Evolutionary conservation across 1,140 invertebrate species (phyloP), one percentile per base, ranked within the genome.

Genomic region (Babylonia areolata): DNA sequence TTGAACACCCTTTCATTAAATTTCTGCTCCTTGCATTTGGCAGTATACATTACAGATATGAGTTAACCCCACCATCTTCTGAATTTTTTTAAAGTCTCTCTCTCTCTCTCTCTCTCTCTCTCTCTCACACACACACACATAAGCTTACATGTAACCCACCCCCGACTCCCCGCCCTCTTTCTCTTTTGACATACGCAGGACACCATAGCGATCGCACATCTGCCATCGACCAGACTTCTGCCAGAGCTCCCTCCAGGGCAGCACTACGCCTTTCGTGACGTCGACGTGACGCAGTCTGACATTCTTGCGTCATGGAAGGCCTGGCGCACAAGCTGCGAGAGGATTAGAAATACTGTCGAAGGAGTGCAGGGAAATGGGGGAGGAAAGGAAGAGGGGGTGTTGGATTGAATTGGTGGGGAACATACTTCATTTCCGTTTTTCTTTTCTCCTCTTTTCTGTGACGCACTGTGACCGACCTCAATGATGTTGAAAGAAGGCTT

Each of bases 51-150:
- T n/a, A n/a, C n/a, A n/a, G n/a, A n/a, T n/a, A n/a, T n/a, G n/a
- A n/a, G n/a, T n/a, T n/a, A n/a, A n/a, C n/a, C n/a, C n/a, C n/a
- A n/a, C n/a, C n/a, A n/a, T n/a, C n/a, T n/a, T n/a, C n/a, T n/a
- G n/a, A n/a, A n/a, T n/a, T n/a, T n/a, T n/a, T n/a, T n/a, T n/a
- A n/a, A n/a, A n/a, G n/a, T 35, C 33, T 40, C 39, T 37, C 73
- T 77, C 73, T 37, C 33, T 77, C 39, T 77, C 35, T 39, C 73
- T 37, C 73, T 77, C 73, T 77, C 73, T 64, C 58, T 64, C 58
- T 64, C 58, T 64, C 75, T 28, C 40, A 78, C 35, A 78, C 75
- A 78, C 75, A 78, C 75, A 78, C 75, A 78, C 75, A 78, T 33
- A 78, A 31, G 37, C 75, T 9, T 11, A 78, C 75, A 64, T n/a